Evolutionary conservation across 2,113 vertebrate species (phyloP).

Genomic region (Scytalopus superciliaris): DNA sequence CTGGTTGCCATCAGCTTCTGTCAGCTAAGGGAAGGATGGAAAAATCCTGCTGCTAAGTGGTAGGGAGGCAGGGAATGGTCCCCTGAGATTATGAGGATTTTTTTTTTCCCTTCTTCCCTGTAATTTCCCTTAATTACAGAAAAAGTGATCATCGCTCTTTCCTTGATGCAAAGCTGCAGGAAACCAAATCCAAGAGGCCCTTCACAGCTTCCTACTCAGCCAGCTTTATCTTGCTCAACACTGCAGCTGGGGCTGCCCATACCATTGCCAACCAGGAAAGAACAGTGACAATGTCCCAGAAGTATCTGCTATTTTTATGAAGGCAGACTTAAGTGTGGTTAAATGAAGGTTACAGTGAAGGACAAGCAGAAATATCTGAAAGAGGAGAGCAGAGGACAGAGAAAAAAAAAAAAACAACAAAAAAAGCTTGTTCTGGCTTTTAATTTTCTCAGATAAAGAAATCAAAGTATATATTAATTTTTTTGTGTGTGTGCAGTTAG

Average conservation of each 20-base stretch:
- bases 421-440: not conserved
- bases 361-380: not conserved
- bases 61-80: too few species aligned
- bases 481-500: not conserved
- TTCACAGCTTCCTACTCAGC: not conserved
- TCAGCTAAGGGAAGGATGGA: not conserved
- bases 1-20: rapidly evolving
- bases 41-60: not conserved
- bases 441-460: not conserved
- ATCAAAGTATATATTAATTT: not conserved
- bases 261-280: not conserved
- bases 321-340: rapidly evolving
- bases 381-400: not conserved
- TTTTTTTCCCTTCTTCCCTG: not conserved
- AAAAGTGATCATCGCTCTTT: not conserved
- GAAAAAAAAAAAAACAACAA: not conserved
- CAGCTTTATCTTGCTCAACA: not conserved
- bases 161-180: not conserved
- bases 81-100: not conserved
- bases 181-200: not conserved
- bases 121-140: not conserved
- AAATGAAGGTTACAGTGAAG: not conserved
- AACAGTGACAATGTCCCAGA: not conserved
- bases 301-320: not conserved
- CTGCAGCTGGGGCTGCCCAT: not conserved